Evolutionary conservation across 1,140 invertebrate genomes (phyloP).

Genomic region (Thalassaphorura encarpata): DNA sequence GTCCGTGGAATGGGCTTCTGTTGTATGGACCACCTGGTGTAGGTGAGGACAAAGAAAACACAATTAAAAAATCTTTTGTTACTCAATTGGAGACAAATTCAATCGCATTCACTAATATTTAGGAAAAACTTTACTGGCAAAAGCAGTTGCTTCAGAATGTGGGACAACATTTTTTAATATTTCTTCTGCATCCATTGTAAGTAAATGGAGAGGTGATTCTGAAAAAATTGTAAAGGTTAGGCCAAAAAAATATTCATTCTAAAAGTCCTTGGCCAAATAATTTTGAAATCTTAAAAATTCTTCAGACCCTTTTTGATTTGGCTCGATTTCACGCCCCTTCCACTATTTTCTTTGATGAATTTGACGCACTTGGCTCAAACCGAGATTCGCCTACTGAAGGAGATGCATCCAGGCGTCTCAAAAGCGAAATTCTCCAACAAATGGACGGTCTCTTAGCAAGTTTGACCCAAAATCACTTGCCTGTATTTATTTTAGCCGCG

Average conservation of each 20-base stretch:
- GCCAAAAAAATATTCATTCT: no score
- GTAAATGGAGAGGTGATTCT: conserved; percentile 91
- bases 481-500: conserved; percentile 74
- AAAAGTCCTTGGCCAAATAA: no score
- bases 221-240: conserved; percentile 78
- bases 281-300: conserved; percentile 2
- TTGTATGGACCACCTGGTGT: conserved; percentile 77
- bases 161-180: conserved; percentile 85
- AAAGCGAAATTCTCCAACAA: conserved; percentile 83
- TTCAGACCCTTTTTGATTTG: conserved; percentile 71
- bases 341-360: conserved; percentile 93
- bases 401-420: conserved; percentile 82
- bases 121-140: conserved; percentile 81
- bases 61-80: no score
- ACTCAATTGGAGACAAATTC: no score
- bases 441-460: conserved; percentile 70
- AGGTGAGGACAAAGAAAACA: no score
- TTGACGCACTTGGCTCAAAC: conserved; percentile 74
- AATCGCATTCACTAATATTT: no score
- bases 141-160: conserved; percentile 74
- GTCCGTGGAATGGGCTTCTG: conserved; percentile 74
- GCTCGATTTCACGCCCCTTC: conserved; percentile 83
- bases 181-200: conserved; percentile 73
- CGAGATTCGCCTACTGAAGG: conserved; percentile 63
- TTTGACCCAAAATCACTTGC: conserved; percentile 40